These are phyloP conservation scores for Microctonus aethiopoides DNA, from an alignment of 2,888 invertebrate genomes.

Conservation along the genomic window DNA sequence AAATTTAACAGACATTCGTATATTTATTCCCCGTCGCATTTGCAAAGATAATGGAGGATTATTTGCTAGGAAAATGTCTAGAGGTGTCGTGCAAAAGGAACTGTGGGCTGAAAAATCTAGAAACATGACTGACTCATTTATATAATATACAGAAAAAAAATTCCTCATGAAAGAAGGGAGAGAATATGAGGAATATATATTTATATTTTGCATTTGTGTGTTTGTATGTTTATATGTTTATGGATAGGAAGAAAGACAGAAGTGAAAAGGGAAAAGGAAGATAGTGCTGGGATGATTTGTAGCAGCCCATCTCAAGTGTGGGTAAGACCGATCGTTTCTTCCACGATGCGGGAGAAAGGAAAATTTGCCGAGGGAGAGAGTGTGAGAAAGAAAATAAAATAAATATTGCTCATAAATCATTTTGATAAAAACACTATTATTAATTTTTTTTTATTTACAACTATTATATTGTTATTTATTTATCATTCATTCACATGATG, in stretches of 20 bases:
- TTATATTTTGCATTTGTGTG: background rate
- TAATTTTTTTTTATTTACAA: constrained; percentile 2
- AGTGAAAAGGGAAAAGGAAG: constrained; percentile 17
- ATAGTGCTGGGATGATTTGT: constrained; percentile 37
- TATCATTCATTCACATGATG: background rate
- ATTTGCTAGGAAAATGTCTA: constrained; percentile 25
- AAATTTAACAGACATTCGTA: constrained; percentile 25
- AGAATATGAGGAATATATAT: background rate
- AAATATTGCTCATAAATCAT: constrained; percentile 31
- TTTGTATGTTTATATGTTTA: background rate
- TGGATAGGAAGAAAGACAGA: background rate
- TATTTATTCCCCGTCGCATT: constrained; percentile 29
- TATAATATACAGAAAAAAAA: constrained; percentile 1
- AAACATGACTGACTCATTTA: no score
- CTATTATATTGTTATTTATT: background rate
- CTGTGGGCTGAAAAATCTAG: constrained; percentile 24
- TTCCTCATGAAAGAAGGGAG: background rate
- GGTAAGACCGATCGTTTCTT: constrained; percentile 36
- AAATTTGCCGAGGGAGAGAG: constrained; percentile 9
- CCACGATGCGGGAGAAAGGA: constrained; percentile 27
- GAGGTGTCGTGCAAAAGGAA: constrained; percentile 27
- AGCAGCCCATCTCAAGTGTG: constrained; percentile 31
- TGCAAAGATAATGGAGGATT: constrained; percentile 35
- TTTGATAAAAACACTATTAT: constrained; percentile 23
- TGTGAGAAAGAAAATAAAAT: constrained; percentile 12